Base-by-base conservation (phyloP, 2,888 invertebrate species). In the Leptothorax acervorum region DNA sequence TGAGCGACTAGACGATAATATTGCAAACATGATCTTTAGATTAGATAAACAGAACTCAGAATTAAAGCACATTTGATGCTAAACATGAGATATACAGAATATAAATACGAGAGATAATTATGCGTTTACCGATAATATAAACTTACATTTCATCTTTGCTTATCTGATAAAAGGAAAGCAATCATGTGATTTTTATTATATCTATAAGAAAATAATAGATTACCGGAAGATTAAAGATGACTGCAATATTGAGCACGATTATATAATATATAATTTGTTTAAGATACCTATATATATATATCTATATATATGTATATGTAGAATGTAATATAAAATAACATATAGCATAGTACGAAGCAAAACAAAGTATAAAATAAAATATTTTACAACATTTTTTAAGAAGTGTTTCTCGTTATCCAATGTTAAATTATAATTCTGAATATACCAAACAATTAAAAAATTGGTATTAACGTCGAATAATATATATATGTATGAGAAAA, bases 1-100 rank as follows among this genome's bases (percentile, higher is more conserved):
- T 28, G 23, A 45, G n/a, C 45, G 31, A 39, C 15, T 39, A 15
- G 5, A 5, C 3, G 12, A 68, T 35, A 48, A 63, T 76, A 63
- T 2, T 39, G 23, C 48, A 51, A 48, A 63, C 9, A 15, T 42
- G 35, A 62, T 23, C 5, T 15, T n/a, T n/a, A 66, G 53, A 68
- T 68, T 78, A 66, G 55, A 55, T 66, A 53, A 68, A 57, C 12
- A 68, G 15, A 51, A 78, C 9, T 63, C 31, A 11, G 23, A 75
- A 66, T 65, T 48, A 35, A 75, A 23, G n/a, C 35, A 12, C n/a
- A 62, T 18, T 65, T 75, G 15, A 39, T 9, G 15, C 6, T 11
- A 12, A 45, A 35, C 3, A 3, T 23, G 3, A 65, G 31, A 31
- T 31, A 31, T 53, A 23, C 15, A 8, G n/a, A 75, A 35, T 0